A percentile compares a stretch with the other conserved stretches of the same genome.
phyloP scores from a whole-genome alignment of 2,888 invertebrate genomes.

The Tetragnatha montana region DNA sequence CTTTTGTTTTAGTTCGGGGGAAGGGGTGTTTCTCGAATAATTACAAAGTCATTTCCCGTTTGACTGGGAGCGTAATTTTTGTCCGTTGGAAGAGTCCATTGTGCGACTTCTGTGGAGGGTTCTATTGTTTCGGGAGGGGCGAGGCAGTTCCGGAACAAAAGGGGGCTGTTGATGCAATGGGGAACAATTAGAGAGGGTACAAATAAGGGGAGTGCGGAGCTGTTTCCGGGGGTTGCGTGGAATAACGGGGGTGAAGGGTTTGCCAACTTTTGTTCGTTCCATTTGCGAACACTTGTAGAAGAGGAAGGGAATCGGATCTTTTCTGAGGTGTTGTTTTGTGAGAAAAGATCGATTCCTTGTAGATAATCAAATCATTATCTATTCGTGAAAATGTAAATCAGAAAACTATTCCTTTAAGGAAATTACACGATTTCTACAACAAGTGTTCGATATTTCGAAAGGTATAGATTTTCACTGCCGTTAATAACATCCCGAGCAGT shows the following conservation, averaged over 20 bases:
- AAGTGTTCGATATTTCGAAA: too few relatives aligned
- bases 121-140: neutral
- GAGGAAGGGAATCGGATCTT: too few relatives aligned
- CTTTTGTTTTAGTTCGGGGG: conserved; percentile 23
- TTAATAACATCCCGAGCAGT: too few relatives aligned
- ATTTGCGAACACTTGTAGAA: too few relatives aligned
- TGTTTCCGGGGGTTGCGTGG: neutral
- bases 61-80: neutral
- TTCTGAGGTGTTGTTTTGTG: too few relatives aligned
- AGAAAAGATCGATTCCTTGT: too few relatives aligned
- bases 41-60: conserved; percentile 36
- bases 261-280: too few relatives aligned
- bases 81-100: neutral
- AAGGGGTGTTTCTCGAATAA: conserved; percentile 8
- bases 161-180: neutral
- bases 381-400: too few relatives aligned
- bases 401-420: too few relatives aligned
- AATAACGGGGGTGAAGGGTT: neutral
- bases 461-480: too few relatives aligned
- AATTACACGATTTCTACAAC: too few relatives aligned
- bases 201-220: neutral
- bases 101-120: neutral
- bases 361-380: too few relatives aligned
- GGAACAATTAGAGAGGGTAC: neutral
- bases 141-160: neutral